A percentile compares a stretch with the other conserved stretches of the same genome.
Conservation (phyloP, 2,888 invertebrate species). For the Hydraecia micacea region DNA sequence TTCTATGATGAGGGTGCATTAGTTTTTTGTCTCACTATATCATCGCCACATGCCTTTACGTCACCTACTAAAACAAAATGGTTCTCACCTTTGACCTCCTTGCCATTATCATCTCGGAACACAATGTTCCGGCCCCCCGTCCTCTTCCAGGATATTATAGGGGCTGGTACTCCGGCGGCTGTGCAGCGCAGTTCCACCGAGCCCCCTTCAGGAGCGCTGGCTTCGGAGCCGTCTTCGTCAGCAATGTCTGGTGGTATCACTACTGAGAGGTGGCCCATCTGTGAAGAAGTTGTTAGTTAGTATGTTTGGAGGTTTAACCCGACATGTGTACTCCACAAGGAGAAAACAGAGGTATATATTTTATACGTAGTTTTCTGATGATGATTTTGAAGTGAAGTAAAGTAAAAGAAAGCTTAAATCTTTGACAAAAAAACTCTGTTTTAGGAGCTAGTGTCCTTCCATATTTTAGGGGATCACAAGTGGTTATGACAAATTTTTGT, state of each 20-base stretch:
- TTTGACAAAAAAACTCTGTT: background rate
- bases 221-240: conserved; percentile 90
- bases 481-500: background rate
- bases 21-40: background rate
- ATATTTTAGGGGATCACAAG: background rate
- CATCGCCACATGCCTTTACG: background rate
- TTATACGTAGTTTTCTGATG: background rate
- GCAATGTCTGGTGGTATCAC: conserved; percentile 96
- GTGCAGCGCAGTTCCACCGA: conserved; percentile 94
- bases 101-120: conserved; percentile 92
- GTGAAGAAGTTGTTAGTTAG: conserved; percentile 62
- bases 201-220: conserved; percentile 94
- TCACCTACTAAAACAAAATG: background rate
- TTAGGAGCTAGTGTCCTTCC: too few relatives aligned
- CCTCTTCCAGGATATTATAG: conserved; percentile 94
- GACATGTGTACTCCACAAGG: background rate
- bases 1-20: too few relatives aligned
- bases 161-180: conserved; percentile 95
- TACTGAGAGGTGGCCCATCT: conserved; percentile 96
- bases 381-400: background rate
- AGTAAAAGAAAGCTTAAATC: background rate
- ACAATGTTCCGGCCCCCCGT: conserved; percentile 94
- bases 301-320: background rate
- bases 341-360: background rate
- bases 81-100: conserved; percentile 92